Evolutionary conservation across 2,888 invertebrate species (phyloP).

Genomic region (Acrobasis repandana): DNA sequence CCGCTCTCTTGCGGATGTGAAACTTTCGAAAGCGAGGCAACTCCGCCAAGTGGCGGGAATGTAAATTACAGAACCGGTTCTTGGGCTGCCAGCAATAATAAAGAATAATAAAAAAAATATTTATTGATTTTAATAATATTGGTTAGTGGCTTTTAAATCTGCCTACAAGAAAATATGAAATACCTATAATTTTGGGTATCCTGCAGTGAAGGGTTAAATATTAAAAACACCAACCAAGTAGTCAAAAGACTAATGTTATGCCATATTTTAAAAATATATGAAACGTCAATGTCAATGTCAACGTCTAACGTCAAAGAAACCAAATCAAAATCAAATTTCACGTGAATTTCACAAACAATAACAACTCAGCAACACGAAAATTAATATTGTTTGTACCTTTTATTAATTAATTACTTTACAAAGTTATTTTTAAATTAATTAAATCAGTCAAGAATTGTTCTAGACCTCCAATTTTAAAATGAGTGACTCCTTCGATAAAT

Average conservation of each 20-base stretch:
- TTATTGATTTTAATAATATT: too few relatives aligned
- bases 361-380: too few relatives aligned
- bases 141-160: too few relatives aligned
- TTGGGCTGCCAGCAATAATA: constrained; percentile 51
- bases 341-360: neutral
- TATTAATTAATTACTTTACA: neutral
- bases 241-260: neutral
- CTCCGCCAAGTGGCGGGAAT: constrained; percentile 80
- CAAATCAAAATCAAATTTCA: neutral
- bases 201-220: neutral
- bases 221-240: neutral
- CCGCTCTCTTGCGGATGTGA: constrained; percentile 83
- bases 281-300: neutral
- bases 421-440: neutral
- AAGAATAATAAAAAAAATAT: neutral
- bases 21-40: constrained; percentile 80
- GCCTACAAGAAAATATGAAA: too few relatives aligned
- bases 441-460: neutral
- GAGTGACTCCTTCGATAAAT: constrained; percentile 56
- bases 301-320: neutral
- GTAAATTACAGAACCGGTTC: constrained; percentile 73
- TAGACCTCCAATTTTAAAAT: constrained; percentile 38
- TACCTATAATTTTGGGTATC: too few relatives aligned
- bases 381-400: too few relatives aligned
- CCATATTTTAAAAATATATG: neutral